Percentiles rank a stretch among this genome's conserved stretches.
phyloP scores from a whole-genome alignment of 2,888 invertebrate genomes.

The Diaprepes abbreviatus region DNA sequence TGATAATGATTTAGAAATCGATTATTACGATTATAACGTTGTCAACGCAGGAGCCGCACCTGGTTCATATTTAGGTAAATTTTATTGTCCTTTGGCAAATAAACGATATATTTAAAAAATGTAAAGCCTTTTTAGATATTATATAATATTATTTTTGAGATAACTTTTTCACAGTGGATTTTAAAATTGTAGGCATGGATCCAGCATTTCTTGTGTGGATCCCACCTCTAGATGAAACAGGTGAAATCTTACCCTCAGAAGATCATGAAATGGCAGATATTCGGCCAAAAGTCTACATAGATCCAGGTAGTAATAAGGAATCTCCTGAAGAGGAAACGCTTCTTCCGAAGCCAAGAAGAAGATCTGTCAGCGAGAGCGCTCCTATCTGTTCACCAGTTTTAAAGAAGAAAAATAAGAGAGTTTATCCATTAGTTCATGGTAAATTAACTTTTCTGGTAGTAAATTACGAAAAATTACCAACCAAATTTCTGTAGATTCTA shows the following conservation, averaged over 20 bases:
- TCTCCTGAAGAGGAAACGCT: slow-evolving; percentile 74
- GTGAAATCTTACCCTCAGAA: slow-evolving; percentile 74
- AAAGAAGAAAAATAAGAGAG: slow-evolving; percentile 55
- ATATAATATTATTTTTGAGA: too few relatives aligned
- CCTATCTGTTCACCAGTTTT: slow-evolving; percentile 50
- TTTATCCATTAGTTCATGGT: slow-evolving; percentile 56
- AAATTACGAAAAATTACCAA: too few relatives aligned
- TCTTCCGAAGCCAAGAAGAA: slow-evolving; percentile 61
- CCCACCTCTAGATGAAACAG: slow-evolving; percentile 80
- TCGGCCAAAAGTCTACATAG: slow-evolving; percentile 64
- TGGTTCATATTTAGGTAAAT: slow-evolving; percentile 78
- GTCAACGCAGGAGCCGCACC: slow-evolving; percentile 86
- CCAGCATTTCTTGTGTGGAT: slow-evolving; percentile 91
- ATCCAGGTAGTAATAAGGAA: slow-evolving; percentile 78
- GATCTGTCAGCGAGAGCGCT: slow-evolving; percentile 53
- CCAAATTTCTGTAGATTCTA: too few relatives aligned
- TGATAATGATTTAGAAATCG: slow-evolving; percentile 84
- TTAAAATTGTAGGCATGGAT: slow-evolving; percentile 79
- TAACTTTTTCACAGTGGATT: too few relatives aligned
- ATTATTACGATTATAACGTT: slow-evolving; percentile 92
- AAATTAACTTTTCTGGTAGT: too few relatives aligned
- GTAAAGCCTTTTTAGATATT: too few relatives aligned
- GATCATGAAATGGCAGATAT: slow-evolving; percentile 69
- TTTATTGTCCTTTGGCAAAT: too few relatives aligned
- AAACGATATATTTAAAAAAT: too few relatives aligned